These are phyloP conservation scores for Temnothorax rugatulus DNA, from an alignment of 2,888 invertebrate genomes.

Conservation along the genomic window DNA sequence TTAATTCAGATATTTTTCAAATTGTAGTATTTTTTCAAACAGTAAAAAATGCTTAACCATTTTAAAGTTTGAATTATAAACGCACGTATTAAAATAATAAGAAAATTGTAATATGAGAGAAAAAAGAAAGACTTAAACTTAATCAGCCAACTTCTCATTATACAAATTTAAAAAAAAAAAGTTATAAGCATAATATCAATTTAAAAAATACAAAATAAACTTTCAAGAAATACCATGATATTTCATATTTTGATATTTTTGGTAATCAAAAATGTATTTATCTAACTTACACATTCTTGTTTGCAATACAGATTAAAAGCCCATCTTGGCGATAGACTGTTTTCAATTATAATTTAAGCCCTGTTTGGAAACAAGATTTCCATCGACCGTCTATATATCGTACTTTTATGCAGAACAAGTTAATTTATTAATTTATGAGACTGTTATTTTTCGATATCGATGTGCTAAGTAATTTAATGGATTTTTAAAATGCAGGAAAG, in stretches of 20 bases:
- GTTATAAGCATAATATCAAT: not conserved
- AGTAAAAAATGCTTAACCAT: not conserved
- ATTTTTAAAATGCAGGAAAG: not conserved
- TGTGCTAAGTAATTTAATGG: conserved; percentile 16
- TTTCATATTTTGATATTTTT: not conserved
- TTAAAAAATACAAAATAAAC: not conserved
- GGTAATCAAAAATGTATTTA: not conserved
- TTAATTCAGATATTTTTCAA: not conserved
- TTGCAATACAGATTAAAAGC: not conserved
- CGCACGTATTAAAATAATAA: no score
- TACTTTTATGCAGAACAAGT: not conserved
- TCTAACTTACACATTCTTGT: conserved; percentile 4
- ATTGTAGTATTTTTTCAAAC: not conserved
- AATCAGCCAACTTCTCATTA: not conserved
- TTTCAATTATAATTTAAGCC: conserved; percentile 17
- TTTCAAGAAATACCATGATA: not conserved
- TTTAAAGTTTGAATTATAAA: not conserved
- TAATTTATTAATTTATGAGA: not conserved
- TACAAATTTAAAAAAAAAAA: not conserved
- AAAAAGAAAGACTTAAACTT: not conserved
- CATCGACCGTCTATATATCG: not conserved
- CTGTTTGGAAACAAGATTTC: conserved; percentile 9
- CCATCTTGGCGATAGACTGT: not conserved
- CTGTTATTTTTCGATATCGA: conserved; percentile 13
- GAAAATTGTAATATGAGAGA: not conserved